phyloP scores from a whole-genome alignment of 2,113 vertebrate species.

The Saguinus imperator region DNA sequence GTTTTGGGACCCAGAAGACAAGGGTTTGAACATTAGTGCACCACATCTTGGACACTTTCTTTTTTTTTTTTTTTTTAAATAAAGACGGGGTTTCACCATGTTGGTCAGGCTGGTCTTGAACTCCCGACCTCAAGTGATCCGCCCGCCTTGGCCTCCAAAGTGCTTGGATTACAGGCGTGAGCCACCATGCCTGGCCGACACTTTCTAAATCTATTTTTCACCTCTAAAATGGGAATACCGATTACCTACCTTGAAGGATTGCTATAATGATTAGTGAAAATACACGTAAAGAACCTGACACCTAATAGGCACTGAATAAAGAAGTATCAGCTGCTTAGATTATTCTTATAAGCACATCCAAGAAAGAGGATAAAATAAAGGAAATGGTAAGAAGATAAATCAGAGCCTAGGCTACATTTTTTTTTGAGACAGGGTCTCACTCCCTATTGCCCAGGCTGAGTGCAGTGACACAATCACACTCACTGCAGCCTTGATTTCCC shows the following conservation, averaged over 20 bases:
- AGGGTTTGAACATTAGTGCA: not conserved
- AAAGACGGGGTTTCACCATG: too few species aligned
- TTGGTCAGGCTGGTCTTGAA: too few species aligned
- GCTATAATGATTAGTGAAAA: constrained; percentile 38
- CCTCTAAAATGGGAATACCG: constrained; percentile 29
- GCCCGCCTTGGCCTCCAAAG: too few species aligned
- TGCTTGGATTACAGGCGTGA: too few species aligned
- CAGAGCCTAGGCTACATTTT: not conserved
- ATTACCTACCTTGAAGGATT: constrained; percentile 45
- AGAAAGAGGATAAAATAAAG: constrained; percentile 41
- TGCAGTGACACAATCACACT: too few species aligned
- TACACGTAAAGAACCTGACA: not conserved
- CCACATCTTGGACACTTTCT: constrained; percentile 8
- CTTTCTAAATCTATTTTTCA: constrained; percentile 48
- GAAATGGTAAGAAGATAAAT: constrained; percentile 10
- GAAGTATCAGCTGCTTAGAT: constrained; percentile 13
- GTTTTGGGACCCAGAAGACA: constrained; percentile 26
- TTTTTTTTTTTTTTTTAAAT: too few species aligned
- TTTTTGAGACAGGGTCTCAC: too few species aligned
- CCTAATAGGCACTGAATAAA: not conserved
- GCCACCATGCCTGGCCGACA: not conserved
- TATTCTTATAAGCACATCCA: constrained; percentile 35
- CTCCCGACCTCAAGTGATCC: too few species aligned
- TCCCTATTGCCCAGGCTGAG: too few species aligned
- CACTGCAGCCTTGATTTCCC: too few species aligned